Percentiles rank a stretch among this genome's conserved stretches.
phyloP scores from a whole-genome alignment of 2,797 vertebrate species.

The Tenualosa ilisha region DNA sequence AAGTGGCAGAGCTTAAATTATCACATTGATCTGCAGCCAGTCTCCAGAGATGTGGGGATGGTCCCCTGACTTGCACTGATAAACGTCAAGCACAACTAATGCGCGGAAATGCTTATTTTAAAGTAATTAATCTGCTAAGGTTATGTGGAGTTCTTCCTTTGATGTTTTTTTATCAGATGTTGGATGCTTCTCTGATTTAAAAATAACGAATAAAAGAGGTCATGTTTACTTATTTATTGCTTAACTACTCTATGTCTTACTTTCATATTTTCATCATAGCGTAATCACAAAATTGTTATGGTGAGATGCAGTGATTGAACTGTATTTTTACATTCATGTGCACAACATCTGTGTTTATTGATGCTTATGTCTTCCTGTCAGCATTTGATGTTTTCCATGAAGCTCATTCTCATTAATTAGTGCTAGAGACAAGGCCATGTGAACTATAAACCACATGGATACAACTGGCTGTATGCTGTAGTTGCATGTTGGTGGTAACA shows the following conservation, averaged over 20 bases:
- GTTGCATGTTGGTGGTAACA: neutral
- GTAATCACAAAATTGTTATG: neutral
- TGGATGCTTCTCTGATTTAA: neutral
- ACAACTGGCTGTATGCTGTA: slow-evolving; percentile 29
- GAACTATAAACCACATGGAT: neutral
- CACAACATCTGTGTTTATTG: neutral
- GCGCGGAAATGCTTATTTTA: slow-evolving; percentile 10
- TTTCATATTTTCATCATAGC: neutral
- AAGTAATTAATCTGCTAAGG: slow-evolving; percentile 28
- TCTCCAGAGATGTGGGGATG: slow-evolving; percentile 39
- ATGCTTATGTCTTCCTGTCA: slow-evolving; percentile 49
- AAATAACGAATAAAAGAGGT: neutral
- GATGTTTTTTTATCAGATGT: slow-evolving; percentile 10
- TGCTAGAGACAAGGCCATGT: neutral
- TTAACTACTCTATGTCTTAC: neutral
- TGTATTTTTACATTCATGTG: neutral
- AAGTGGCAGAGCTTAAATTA: slow-evolving; percentile 40
- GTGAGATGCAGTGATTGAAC: neutral
- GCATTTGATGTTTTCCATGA: slow-evolving; percentile 46
- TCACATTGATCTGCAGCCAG: slow-evolving; percentile 44
- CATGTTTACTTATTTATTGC: slow-evolving; percentile 8
- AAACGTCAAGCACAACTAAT: slow-evolving; percentile 30
- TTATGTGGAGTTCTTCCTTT: slow-evolving; percentile 34
- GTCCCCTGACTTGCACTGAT: slow-evolving; percentile 33
- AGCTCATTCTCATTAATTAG: neutral